A percentile compares a stretch with the other conserved stretches of the same genome.
These are phyloP conservation scores for Taurulus bubalis DNA, from an alignment of 2,113 vertebrate genomes.

Conservation along the genomic window DNA sequence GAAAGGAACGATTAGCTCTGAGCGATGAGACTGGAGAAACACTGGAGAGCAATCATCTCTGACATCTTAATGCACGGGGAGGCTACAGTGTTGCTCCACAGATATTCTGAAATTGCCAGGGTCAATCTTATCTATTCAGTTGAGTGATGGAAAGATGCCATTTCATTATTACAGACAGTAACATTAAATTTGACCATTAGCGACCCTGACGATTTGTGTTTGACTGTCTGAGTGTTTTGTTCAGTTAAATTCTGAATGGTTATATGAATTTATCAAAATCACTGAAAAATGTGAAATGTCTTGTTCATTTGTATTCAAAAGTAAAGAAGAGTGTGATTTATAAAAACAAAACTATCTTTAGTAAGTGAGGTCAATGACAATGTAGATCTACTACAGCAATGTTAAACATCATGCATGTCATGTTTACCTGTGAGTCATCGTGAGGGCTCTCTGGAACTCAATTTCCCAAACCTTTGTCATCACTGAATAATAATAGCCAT, in stretches of 20 bases:
- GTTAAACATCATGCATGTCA: constrained; percentile 12
- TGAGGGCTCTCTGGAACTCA: constrained; percentile 41
- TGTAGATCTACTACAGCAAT: constrained; percentile 6
- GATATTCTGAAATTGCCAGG: constrained; percentile 46
- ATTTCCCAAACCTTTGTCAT: constrained; percentile 45
- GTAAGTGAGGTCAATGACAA: constrained; percentile 1
- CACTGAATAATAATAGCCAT: constrained; percentile 52
- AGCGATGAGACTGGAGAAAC: constrained; percentile 53
- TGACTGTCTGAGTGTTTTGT: not conserved
- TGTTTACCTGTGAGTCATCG: constrained; percentile 49
- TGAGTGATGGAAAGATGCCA: constrained; percentile 25
- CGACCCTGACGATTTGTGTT: not conserved
- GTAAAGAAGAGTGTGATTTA: not conserved
- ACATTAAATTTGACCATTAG: not conserved
- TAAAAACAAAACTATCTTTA: not conserved
- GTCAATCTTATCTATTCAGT: constrained; percentile 28
- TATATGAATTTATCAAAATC: not conserved
- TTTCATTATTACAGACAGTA: constrained; percentile 1
- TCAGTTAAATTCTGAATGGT: not conserved
- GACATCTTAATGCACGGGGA: constrained; percentile 76
- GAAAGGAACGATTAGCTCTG: constrained; percentile 58
- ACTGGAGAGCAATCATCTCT: constrained; percentile 39
- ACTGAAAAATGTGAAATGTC: not conserved
- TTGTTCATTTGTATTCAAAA: not conserved
- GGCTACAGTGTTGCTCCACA: constrained; percentile 2